Evolutionary conservation across 2,113 vertebrate species (phyloP), one percentile per base, ranked within the genome.

Genomic region (Microcebus tavaratra): DNA sequence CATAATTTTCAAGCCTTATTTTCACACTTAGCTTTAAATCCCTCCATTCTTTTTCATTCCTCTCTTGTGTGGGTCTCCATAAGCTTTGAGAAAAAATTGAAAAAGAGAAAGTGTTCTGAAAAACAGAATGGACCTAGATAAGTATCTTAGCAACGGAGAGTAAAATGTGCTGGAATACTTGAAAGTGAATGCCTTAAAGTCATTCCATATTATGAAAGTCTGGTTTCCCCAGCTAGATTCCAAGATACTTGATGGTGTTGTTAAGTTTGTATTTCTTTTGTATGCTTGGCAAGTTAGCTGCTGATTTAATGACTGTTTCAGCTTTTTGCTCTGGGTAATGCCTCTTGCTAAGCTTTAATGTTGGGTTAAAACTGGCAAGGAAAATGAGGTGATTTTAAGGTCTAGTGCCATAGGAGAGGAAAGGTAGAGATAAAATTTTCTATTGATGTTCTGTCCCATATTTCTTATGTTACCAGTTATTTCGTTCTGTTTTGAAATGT

Each of bases 191-290:
- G 68, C 79, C 80, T 85, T 83, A 94, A 48, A 68, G 63, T 84
- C 89, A 84, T 88, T 92, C 27, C 34, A 76, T 87, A n/a, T 82
- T 95, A 57, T 92, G 80, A 92, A 95, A 92, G 18, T 96, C 80
- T 91, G 23, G 48, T 88, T 91, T 91, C 39, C 45, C 67, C 67
- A 63, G 21, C 36, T 82, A 75, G 72, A 81, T 72, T 93, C 59
- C 75, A 93, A 75, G 48, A 42, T 97, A 73, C 34, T 67, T 92
- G 80, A 76, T 86, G 23, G 23, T 48, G n/a, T 91, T 75, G 27
- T 75, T 85, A 78, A 95, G 48, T 73, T 90, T 95, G 14, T 68
- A 20, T 92, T 95, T 91, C 55, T 89, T 86, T 92, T 75, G n/a
- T 79, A 21, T 29, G 68, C 27, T 88, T 94, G 85, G 68, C 8